Evolutionary conservation across 2,113 vertebrate species (phyloP).

Genomic region (Morone chrysops): DNA sequence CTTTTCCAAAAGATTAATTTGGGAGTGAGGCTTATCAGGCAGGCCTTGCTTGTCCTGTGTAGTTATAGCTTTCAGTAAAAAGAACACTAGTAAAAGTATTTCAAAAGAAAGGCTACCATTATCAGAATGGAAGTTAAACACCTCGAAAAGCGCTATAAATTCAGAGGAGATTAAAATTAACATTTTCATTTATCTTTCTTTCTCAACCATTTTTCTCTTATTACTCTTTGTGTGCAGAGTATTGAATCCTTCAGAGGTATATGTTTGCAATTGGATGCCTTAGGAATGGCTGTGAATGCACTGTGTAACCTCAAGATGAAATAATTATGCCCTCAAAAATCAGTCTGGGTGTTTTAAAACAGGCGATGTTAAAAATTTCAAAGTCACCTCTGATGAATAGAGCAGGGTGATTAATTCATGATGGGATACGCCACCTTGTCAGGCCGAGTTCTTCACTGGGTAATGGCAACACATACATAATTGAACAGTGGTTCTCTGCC

Average conservation of each 20-base stretch:
- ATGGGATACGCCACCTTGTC: slow-evolving; percentile 66
- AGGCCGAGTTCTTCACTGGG: slow-evolving; percentile 56
- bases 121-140: slow-evolving; percentile 38
- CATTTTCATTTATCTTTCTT: slow-evolving; percentile 41
- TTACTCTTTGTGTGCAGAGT: slow-evolving; percentile 25
- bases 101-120: slow-evolving; percentile 6
- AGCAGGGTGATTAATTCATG: slow-evolving; percentile 71
- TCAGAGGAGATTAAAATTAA: slow-evolving; percentile 17
- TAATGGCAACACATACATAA: slow-evolving; percentile 76
- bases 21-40: slow-evolving; percentile 48
- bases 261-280: slow-evolving; percentile 27
- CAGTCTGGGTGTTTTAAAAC: slow-evolving; percentile 56
- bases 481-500: slow-evolving; percentile 55
- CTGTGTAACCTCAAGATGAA: slow-evolving; percentile 39
- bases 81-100: background rate
- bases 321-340: slow-evolving; percentile 51
- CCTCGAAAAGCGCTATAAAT: slow-evolving; percentile 1
- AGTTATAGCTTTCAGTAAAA: slow-evolving; percentile 22
- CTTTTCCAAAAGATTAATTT: slow-evolving; percentile 76
- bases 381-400: slow-evolving; percentile 77
- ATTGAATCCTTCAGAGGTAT: slow-evolving; percentile 40
- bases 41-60: slow-evolving; percentile 26
- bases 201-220: background rate
- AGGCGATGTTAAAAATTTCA: slow-evolving; percentile 62
- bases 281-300: slow-evolving; percentile 1